phyloP scores from a whole-genome alignment of 2,888 invertebrate species.

The Philaethria dido region DNA sequence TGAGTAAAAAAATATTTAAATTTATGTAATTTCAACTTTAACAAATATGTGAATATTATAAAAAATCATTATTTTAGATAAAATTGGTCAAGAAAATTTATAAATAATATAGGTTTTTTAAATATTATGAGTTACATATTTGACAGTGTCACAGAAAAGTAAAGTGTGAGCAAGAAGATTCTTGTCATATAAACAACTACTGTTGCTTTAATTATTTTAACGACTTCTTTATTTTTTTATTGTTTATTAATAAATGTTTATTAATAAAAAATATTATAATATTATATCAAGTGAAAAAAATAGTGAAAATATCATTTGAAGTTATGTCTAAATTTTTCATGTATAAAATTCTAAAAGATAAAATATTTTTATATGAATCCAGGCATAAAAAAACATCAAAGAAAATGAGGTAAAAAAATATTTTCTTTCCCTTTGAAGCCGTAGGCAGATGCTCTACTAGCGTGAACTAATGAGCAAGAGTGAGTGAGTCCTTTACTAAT shows the following conservation, averaged over 20 bases:
- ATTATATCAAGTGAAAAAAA: not conserved
- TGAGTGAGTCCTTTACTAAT: constrained; percentile 13
- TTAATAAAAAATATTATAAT: not conserved
- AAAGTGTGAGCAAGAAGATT: not conserved
- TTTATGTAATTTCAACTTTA: not conserved
- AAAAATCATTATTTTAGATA: too few species aligned
- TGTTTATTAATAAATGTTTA: not conserved
- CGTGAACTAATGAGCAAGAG: constrained; percentile 28
- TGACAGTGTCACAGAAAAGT: not conserved
- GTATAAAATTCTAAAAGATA: constrained; percentile 3
- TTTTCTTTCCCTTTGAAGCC: constrained; percentile 29
- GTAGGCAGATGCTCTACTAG: constrained; percentile 30
- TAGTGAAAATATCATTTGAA: not conserved
- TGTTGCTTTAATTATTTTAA: not conserved
- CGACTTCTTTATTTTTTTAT: not conserved
- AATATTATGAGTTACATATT: too few species aligned
- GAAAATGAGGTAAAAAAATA: constrained; percentile 22
- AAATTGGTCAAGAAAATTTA: too few species aligned
- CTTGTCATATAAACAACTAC: not conserved
- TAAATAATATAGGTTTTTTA: too few species aligned
- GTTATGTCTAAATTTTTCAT: constrained; percentile 2
- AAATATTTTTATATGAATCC: not conserved
- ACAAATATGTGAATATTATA: not conserved
- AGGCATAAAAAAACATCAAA: constrained; percentile 12
- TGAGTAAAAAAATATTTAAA: not conserved